Conservation (phyloP, 2,113 vertebrate genomes). For the Gnathonemus echidnorhynchus region DNA sequence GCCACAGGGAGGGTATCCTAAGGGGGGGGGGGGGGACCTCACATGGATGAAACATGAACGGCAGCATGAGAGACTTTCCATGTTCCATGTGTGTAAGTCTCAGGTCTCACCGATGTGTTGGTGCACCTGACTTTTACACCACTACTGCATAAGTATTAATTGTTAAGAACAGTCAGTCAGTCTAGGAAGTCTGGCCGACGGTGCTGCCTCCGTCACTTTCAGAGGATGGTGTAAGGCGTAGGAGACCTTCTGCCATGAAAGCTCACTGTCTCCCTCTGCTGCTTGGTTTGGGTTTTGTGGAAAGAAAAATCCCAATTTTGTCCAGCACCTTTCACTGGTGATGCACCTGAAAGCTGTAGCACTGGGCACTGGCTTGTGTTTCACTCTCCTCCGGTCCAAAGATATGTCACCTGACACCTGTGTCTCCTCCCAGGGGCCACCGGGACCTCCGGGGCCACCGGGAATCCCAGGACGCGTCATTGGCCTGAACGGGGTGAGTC, state of each 20-base stretch:
- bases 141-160: neutral
- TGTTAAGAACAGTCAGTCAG: neutral
- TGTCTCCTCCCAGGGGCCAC: conserved; percentile 61
- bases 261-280: neutral
- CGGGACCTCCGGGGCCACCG: conserved; percentile 74
- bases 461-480: conserved; percentile 72
- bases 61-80: neutral
- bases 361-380: neutral
- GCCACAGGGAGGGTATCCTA: neutral
- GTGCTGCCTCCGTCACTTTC: neutral
- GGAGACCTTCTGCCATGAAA: neutral
- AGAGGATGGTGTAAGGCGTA: neutral
- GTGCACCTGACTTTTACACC: neutral
- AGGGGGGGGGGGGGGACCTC: neutral
- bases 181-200: neutral
- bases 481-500: conserved; percentile 82
- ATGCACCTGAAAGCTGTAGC: neutral
- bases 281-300: neutral
- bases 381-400: neutral
- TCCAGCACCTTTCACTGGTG: neutral
- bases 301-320: neutral
- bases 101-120: neutral
- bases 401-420: neutral
- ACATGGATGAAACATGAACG: neutral
- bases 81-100: neutral